A percentile compares a stretch with the other conserved stretches of the same genome.
These are phyloP conservation scores for Nansenia antarctica DNA, from an alignment of 2,113 vertebrate genomes.

Conservation along the genomic window DNA sequence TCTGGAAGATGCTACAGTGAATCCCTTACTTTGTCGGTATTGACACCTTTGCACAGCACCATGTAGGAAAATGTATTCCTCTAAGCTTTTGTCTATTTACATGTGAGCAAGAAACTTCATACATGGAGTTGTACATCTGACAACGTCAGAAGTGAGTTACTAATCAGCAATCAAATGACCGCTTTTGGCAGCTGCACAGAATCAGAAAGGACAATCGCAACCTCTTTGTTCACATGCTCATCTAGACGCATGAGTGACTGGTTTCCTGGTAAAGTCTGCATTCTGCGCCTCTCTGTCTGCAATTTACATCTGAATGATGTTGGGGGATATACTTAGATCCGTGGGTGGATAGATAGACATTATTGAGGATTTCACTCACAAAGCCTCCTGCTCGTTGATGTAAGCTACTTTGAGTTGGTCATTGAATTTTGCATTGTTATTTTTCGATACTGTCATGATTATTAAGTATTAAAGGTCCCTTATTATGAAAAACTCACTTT, in stretches of 20 bases:
- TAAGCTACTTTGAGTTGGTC: conserved; percentile 54
- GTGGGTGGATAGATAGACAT: conserved; percentile 68
- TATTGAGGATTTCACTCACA: conserved; percentile 55
- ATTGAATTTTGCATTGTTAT: no score
- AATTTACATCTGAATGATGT: conserved; percentile 74
- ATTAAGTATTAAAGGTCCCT: no score
- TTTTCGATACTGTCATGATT: no score
- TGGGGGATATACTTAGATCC: conserved; percentile 66
- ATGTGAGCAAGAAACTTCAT: no score
- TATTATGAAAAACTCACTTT: no score
- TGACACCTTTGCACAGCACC: neutral
- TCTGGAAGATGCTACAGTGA: neutral
- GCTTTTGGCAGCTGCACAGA: conserved; percentile 26
- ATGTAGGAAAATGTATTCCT: no score
- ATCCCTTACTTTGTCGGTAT: neutral
- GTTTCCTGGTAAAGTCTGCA: conserved; percentile 25
- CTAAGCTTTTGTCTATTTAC: no score
- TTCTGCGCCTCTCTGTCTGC: conserved; percentile 54
- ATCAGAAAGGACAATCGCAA: conserved; percentile 37
- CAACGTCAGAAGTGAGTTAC: neutral
- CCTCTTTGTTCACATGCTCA: conserved; percentile 47
- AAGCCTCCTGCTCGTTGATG: conserved; percentile 54
- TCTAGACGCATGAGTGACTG: conserved; percentile 52
- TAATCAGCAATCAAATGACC: conserved; percentile 33
- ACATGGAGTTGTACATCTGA: neutral